These are phyloP conservation scores for Dendroctonus ponderosae DNA, from an alignment of 1,140 invertebrate genomes.

Conservation along the genomic window DNA sequence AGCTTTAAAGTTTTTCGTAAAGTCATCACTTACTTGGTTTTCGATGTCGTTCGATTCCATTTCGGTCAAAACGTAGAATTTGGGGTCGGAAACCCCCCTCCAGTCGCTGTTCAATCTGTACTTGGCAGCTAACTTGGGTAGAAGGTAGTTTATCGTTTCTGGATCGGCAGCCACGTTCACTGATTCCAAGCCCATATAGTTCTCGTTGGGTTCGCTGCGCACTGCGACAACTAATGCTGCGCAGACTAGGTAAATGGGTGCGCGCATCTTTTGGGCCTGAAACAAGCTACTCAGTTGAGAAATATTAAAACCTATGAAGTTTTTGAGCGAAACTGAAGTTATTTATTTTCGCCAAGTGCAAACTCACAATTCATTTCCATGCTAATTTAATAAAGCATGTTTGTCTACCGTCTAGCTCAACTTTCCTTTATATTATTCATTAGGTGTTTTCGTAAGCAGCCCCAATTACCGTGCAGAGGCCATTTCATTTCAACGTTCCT, in stretches of 20 bases:
- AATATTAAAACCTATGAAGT: too few species aligned
- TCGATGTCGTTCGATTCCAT: slow-evolving; percentile 43
- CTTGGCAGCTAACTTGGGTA: slow-evolving; percentile 49
- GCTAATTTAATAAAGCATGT: too few species aligned
- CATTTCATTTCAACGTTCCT: too few species aligned
- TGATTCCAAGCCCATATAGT: slow-evolving; percentile 39
- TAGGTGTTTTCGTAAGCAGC: too few species aligned
- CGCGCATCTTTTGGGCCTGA: slow-evolving; percentile 44
- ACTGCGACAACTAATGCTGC: slow-evolving; percentile 41
- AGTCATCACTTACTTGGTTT: slow-evolving; percentile 38
- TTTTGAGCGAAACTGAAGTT: too few species aligned
- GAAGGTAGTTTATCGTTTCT: slow-evolving; percentile 47
- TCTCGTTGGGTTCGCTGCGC: slow-evolving; percentile 41
- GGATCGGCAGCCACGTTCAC: slow-evolving; percentile 43
- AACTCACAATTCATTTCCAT: too few species aligned
- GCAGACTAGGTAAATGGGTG: slow-evolving; percentile 46
- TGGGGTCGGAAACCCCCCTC: slow-evolving; percentile 43
- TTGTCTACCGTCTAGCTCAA: too few species aligned
- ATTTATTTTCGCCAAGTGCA: too few species aligned
- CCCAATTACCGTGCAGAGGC: too few species aligned
- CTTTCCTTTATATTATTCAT: too few species aligned
- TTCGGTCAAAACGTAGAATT: slow-evolving; percentile 48
- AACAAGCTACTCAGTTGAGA: slow-evolving; percentile 9
- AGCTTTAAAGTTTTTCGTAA: not conserved
- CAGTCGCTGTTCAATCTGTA: slow-evolving; percentile 45